A percentile compares a stretch with the other conserved stretches of the same genome.
Conservation (phyloP, 2,113 vertebrate species). For the Ptychochromis oligacanthus region DNA sequence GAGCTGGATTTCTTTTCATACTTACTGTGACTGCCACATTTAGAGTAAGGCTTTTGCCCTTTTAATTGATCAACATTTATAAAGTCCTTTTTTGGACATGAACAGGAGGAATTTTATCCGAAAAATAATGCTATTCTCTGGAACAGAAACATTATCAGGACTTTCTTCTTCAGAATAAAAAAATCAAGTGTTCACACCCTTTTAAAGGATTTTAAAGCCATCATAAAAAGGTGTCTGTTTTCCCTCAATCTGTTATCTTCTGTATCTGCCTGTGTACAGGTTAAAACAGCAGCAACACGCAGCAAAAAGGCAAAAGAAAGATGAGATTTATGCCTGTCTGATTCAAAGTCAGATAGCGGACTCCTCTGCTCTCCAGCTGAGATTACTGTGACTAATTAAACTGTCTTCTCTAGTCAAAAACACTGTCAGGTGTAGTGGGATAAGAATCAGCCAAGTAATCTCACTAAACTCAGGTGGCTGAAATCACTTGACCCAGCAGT, state of each 20-base stretch:
- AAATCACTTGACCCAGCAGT: conserved; percentile 9
- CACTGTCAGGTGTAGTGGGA: conserved; percentile 24
- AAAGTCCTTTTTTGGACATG: neutral
- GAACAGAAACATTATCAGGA: neutral
- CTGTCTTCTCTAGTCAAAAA: conserved; percentile 37
- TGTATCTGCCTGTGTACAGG: neutral
- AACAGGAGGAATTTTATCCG: neutral
- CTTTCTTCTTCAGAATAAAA: neutral
- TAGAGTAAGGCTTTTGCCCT: neutral
- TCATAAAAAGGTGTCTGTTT: neutral
- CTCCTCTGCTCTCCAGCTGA: conserved; percentile 18
- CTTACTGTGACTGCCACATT: neutral
- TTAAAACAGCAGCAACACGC: neutral
- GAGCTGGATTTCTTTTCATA: neutral
- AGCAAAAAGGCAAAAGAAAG: neutral
- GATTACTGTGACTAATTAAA: conserved; percentile 55
- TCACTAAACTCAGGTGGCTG: neutral
- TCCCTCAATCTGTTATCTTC: neutral
- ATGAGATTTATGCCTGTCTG: conserved; percentile 14
- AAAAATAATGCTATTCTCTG: neutral
- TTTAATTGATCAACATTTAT: neutral
- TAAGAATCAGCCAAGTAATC: conserved; percentile 46
- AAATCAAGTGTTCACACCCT: neutral
- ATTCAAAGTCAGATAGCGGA: conserved; percentile 14
- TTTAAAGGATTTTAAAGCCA: neutral